phyloP scores from a whole-genome alignment of 2,797 vertebrate genomes.

The Mustela erminea region DNA sequence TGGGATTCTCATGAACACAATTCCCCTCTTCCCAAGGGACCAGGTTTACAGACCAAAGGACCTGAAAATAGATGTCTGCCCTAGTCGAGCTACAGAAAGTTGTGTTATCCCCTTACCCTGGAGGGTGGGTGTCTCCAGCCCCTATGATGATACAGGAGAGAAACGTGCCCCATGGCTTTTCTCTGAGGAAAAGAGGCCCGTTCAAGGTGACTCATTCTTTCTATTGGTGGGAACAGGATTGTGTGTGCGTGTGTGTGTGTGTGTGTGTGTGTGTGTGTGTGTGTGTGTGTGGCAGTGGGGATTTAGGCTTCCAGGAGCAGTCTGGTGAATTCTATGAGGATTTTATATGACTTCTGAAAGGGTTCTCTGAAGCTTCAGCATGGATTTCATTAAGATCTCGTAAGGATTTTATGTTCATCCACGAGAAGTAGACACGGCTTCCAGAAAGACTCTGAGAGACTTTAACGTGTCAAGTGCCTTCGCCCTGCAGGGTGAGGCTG shows the following conservation, averaged over 20 bases:
- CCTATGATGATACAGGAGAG: not conserved
- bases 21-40: not conserved
- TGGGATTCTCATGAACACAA: not conserved
- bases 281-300: not conserved
- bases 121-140: not conserved
- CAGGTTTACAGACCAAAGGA: not conserved
- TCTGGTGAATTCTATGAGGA: conserved; percentile 1
- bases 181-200: not conserved
- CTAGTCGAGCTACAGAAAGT: no score
- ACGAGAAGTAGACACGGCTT: not conserved
- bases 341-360: conserved; percentile 22
- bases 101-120: not conserved
- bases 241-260: no score
- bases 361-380: not conserved
- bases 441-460: not conserved
- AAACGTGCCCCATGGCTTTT: not conserved
- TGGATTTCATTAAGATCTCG: not conserved
- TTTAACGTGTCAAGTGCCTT: not conserved
- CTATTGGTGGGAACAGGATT: not conserved
- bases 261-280: not conserved
- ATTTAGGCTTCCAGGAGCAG: not conserved
- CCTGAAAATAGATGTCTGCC: not conserved
- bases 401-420: not conserved
- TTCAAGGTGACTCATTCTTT: not conserved
- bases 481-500: not conserved